A percentile compares a stretch with the other conserved stretches of the same genome.
phyloP scores from a whole-genome alignment of 1,140 invertebrate species.

The Luehdorfia chinensis region DNA sequence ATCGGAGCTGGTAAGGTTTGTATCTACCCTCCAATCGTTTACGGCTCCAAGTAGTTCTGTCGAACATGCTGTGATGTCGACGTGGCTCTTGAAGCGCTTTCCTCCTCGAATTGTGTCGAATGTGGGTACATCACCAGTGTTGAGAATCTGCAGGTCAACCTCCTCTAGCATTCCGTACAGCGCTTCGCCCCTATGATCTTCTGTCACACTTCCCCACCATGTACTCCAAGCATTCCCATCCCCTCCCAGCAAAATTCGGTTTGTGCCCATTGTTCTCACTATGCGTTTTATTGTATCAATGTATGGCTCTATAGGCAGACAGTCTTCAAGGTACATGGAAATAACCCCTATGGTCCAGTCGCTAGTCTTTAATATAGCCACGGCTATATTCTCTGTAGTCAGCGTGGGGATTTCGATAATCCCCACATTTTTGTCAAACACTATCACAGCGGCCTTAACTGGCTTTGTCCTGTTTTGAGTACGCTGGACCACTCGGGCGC shows the following conservation, averaged over 20 bases:
- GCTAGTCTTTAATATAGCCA: background rate
- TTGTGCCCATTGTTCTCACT: slow-evolving; percentile 2
- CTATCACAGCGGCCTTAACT: slow-evolving; percentile 15
- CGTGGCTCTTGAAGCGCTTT: slow-evolving; percentile 16
- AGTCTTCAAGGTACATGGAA: slow-evolving; percentile 31
- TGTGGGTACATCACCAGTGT: slow-evolving; percentile 20
- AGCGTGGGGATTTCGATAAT: background rate
- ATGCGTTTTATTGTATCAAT: background rate
- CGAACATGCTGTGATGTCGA: slow-evolving; percentile 20
- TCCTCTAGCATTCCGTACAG: background rate
- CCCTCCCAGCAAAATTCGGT: slow-evolving; percentile 24
- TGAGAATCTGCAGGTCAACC: slow-evolving; percentile 12
- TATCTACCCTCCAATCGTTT: slow-evolving; percentile 21
- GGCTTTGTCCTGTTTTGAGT: slow-evolving; percentile 1
- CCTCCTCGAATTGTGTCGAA: slow-evolving; percentile 21
- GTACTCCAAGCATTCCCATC: slow-evolving; percentile 34
- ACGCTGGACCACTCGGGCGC: background rate
- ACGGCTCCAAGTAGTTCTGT: slow-evolving; percentile 9
- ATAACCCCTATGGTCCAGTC: slow-evolving; percentile 17
- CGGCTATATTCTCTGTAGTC: background rate
- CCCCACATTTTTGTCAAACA: slow-evolving; percentile 10
- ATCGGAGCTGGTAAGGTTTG: slow-evolving; percentile 21
- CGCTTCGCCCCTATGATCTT: slow-evolving; percentile 13
- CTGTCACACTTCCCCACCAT: slow-evolving; percentile 32
- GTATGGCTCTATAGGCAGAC: slow-evolving; percentile 21